phyloP scores from a whole-genome alignment of 2,797 vertebrate genomes.

The Alcedo quadribrachys region DNA sequence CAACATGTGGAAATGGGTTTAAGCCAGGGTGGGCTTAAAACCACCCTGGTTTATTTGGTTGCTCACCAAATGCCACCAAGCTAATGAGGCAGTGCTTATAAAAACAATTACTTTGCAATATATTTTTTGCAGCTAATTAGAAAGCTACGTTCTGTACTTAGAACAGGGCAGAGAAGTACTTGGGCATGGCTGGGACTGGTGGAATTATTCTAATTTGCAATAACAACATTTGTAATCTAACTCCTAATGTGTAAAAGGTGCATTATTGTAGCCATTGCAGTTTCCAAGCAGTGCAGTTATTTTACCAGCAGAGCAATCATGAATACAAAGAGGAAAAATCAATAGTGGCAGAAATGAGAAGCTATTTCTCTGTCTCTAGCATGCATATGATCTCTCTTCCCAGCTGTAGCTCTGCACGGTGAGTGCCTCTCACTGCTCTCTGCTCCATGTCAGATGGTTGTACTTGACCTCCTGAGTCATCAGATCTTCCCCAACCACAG shows the following conservation, averaged over 20 bases:
- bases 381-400: not conserved
- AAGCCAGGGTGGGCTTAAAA: not conserved
- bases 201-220: not conserved
- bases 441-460: not conserved
- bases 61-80: not conserved
- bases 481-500: not conserved
- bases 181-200: not conserved
- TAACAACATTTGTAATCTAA: not conserved
- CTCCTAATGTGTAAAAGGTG: not conserved
- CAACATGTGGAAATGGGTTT: not conserved
- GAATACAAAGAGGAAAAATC: not conserved
- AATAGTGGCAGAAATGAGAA: not conserved
- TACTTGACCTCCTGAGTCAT: not conserved
- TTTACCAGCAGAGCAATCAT: not conserved
- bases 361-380: not conserved
- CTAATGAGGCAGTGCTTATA: not conserved
- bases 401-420: not conserved
- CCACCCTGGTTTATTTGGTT: not conserved
- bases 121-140: not conserved
- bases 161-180: not conserved
- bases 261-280: not conserved
- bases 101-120: not conserved
- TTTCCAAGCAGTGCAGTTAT: not conserved
- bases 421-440: not conserved
- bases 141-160: not conserved